Evolutionary conservation across 2,888 invertebrate species (phyloP), one percentile per base, ranked within the genome.

Genomic region (Seira musarum): DNA sequence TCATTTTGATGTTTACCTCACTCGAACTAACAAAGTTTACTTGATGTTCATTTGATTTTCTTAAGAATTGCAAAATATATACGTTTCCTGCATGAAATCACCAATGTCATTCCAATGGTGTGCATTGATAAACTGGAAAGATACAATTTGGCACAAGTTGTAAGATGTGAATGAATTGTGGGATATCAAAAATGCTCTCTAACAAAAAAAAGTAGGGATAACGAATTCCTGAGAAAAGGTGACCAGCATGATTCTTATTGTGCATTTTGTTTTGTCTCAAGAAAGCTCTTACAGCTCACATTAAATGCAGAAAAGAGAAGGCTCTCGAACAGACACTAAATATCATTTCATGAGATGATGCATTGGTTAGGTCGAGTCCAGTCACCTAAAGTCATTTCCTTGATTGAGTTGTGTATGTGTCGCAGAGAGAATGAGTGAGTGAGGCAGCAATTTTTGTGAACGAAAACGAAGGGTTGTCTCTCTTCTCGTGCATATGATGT

Each of bases 101-200:
- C 46, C 71, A 71, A 71, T 71, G 61, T 46, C 49, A 67, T 71
- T 53, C 21, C 24, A 63, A 68, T 68, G 49, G 53, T 53, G 25
- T 22, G n/a, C 15, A 66, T 17, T 10, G 35, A 61, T n/a, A 17
- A 30, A 25, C 24, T 25, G 57, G 21, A n/a, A 30, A 30, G 30
- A 8, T 30, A 5, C 30, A 30, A 30, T 30, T 30, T 30, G 30
- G 2, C 2, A 30, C 30, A 8, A 30, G 60, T 24, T 57, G 80
- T 66, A 80, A 75, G 46, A 74, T 80, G 70, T 75, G 80, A 75
- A 80, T 75, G 75, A 80, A 80, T 69, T n/a, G 19, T 46, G 21
- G 22, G 65, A 22, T 60, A 69, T 53, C 30, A 30, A 8, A 30
- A 8, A 30, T n/a, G n/a, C n/a, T n/a, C n/a, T n/a, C n/a, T n/a